Evolutionary conservation across 1,140 invertebrate species (phyloP).

Genomic region (Wasmannia auropunctata): DNA sequence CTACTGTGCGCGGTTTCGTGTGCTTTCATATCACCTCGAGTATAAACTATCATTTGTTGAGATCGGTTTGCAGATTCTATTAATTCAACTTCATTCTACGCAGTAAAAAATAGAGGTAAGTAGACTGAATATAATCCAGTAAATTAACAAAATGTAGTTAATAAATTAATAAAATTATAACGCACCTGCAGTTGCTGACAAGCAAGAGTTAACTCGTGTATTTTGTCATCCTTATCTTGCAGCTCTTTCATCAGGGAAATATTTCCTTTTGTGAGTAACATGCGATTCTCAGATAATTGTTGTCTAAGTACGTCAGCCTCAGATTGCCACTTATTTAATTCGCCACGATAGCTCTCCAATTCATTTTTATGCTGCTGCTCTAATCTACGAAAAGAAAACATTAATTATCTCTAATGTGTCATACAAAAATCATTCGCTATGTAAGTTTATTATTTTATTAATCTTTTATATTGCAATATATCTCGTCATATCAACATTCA

Average conservation of each 20-base stretch:
- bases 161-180: constrained; percentile 6
- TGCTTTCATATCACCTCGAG: constrained; percentile 58
- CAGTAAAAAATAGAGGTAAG: not conserved
- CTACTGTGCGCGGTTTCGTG: constrained; percentile 66
- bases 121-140: not conserved
- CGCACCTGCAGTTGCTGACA: constrained; percentile 79
- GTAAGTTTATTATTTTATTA: not conserved
- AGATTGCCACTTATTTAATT: constrained; percentile 83
- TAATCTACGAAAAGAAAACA: constrained; percentile 79
- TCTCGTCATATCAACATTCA: not conserved
- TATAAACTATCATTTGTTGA: constrained; percentile 61
- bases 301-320: constrained; percentile 81
- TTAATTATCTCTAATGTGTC: constrained; percentile 19
- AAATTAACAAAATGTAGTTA: constrained; percentile 7
- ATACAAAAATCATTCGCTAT: not conserved
- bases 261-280: constrained; percentile 78
- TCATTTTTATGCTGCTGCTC: constrained; percentile 85
- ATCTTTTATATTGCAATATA: not conserved
- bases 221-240: constrained; percentile 84
- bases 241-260: constrained; percentile 82
- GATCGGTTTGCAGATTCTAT: constrained; percentile 66
- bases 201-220: constrained; percentile 80
- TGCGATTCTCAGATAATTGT: constrained; percentile 80
- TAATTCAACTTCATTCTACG: constrained; percentile 74
- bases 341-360: constrained; percentile 84